Conservation (phyloP, 53 echinoderm and acorn worm species). For the Actinopyga echinites region DNA sequence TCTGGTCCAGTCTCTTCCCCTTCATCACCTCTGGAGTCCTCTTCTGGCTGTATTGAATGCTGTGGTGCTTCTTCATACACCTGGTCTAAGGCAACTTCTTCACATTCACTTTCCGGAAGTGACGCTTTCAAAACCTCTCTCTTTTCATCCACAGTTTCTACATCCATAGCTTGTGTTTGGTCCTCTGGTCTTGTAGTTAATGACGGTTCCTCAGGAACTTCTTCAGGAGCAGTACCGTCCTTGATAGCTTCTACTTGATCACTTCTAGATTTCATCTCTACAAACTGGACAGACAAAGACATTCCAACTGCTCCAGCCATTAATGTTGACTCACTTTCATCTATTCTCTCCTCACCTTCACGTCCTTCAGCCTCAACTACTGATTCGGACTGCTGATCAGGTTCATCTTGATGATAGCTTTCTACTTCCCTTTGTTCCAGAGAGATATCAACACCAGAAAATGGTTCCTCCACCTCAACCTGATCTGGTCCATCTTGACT, state of each 20-base stretch:
- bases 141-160: no score
- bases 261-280: not conserved
- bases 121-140: not conserved
- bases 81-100: not conserved
- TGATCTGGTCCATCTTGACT: not conserved
- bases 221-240: not conserved
- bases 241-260: not conserved
- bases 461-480: not conserved
- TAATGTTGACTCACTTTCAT: slow-evolving; percentile 16
- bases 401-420: not conserved
- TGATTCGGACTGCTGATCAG: not conserved
- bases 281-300: not conserved
- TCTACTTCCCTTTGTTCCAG: not conserved
- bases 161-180: no score
- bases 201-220: not conserved
- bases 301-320: slow-evolving; percentile 9
- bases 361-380: not conserved
- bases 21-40: no score
- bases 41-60: not conserved
- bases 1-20: no score
- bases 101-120: not conserved
- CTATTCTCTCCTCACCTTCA: not conserved
- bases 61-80: not conserved
- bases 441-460: not conserved
- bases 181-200: no score